Evolutionary conservation across 64 coral and sea anemone genomes (phyloP), one percentile per base, ranked within the genome.

Genomic region (Porites lutea): DNA sequence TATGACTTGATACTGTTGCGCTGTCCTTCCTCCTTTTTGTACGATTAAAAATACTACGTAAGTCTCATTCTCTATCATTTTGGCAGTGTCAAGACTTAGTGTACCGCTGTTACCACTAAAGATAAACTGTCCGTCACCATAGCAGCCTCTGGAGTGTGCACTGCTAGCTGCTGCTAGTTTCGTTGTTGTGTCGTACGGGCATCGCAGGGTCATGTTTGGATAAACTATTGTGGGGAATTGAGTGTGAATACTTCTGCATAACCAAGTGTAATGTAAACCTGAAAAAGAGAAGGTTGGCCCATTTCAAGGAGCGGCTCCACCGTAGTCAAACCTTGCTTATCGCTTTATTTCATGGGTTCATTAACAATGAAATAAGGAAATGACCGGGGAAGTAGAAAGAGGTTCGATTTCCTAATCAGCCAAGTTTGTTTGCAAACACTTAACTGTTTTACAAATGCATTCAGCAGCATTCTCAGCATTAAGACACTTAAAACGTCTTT

Each of bases 1-100:
- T 65, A 89, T 27, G 11, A 89, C 55, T 48, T 89, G 87, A 44
- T 89, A 89, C 52, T 77, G 60, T 60, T 78, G 87, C 15, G 74
- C 59, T 20, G n/a, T 11, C 52, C 87, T 74, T 50, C n/a, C 58
- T 89, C 87, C 74, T 9, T 89, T 89, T 37, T 16, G 77, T 59
- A 89, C 48, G 46, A 89, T 20, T 47, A 89, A 27, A 63, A 79
- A 74, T 5, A 89, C 59, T 22, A 89, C 44, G 59, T 89, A 89
- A 7, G 58, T 76, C 5, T 67, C 59, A 23, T 78, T n/a, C 48
- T 62, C 57, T 23, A 53, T 52, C 87, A 89, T 78, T 27, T 6
- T 19, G 48, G 71, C 66, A 43, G 87, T 75, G 87, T 89, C 52
- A 1, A 89, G 55, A n/a, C 16, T 63, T 37, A 89, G 21, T 44